These are phyloP conservation scores for Tetragnatha versicolor DNA, from an alignment of 1,140 invertebrate species.

Conservation along the genomic window DNA sequence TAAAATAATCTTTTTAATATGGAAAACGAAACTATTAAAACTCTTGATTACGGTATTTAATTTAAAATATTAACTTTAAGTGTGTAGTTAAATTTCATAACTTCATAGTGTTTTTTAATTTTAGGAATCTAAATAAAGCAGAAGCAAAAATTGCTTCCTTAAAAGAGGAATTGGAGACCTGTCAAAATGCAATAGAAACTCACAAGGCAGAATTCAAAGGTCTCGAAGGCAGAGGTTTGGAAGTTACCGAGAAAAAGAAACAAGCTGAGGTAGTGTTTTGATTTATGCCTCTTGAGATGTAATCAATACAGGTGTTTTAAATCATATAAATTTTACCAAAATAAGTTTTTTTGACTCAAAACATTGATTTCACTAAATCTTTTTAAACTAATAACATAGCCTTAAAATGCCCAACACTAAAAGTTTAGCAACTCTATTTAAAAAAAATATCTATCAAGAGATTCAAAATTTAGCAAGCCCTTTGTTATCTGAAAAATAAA, in stretches of 20 bases:
- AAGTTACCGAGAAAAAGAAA: slow-evolving; percentile 19
- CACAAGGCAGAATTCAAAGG: slow-evolving; percentile 4
- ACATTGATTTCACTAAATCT: neutral
- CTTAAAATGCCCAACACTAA: too few species aligned
- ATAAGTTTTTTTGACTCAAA: too few species aligned
- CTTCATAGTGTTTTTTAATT: neutral
- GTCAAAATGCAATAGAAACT: slow-evolving; percentile 7
- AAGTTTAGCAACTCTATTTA: too few species aligned
- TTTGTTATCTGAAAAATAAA: neutral
- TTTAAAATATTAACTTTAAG: too few species aligned
- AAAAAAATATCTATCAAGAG: neutral
- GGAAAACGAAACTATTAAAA: too few species aligned
- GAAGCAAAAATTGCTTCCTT: slow-evolving; percentile 26
- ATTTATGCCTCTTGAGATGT: too few species aligned
- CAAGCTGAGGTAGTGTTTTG: slow-evolving; percentile 31
- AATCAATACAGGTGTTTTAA: too few species aligned
- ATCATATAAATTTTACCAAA: too few species aligned
- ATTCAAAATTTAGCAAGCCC: neutral
- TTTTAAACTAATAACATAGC: neutral
- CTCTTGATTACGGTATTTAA: too few species aligned
- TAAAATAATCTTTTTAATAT: too few species aligned
- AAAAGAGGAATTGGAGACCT: slow-evolving; percentile 11
- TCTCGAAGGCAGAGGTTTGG: slow-evolving; percentile 4
- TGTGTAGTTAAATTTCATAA: too few species aligned
- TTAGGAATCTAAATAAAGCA: slow-evolving; percentile 39